Conservation (phyloP, 2,113 vertebrate species). For the Genyomyrus donnyi region DNA sequence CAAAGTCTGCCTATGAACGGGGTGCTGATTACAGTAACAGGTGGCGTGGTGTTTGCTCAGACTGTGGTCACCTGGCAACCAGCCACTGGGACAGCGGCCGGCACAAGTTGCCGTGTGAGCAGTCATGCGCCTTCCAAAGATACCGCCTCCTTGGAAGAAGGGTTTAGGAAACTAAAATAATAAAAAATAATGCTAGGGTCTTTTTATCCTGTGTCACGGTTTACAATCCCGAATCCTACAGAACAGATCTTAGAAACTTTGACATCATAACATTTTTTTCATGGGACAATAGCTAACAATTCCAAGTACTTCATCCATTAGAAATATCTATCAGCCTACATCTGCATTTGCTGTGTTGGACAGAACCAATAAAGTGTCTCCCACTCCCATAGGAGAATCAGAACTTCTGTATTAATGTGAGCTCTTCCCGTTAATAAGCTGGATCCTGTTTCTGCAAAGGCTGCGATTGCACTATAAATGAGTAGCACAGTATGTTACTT, state of each 20-base stretch:
- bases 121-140: not conserved
- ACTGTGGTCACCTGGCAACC: constrained; percentile 63
- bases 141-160: not conserved
- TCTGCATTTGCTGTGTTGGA: not conserved
- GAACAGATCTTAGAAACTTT: not conserved
- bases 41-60: constrained; percentile 59
- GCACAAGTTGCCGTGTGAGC: constrained; percentile 20
- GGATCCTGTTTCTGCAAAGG: not conserved
- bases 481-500: not conserved
- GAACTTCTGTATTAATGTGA: not conserved
- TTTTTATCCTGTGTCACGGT: not conserved
- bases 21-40: constrained; percentile 50
- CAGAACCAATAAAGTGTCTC: not conserved
- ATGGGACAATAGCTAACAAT: not conserved
- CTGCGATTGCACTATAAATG: not conserved
- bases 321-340: not conserved
- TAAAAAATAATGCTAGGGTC: not conserved
- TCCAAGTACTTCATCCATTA: not conserved
- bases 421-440: not conserved
- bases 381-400: not conserved
- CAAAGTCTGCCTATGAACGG: constrained; percentile 23
- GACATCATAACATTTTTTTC: not conserved
- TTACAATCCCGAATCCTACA: not conserved
- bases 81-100: constrained; percentile 36
- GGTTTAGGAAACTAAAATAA: not conserved